A percentile compares a stretch with the other conserved stretches of the same genome.
Conservation (phyloP, 2,888 invertebrate genomes). For the Pseudococcus jackbeardsleyi region DNA sequence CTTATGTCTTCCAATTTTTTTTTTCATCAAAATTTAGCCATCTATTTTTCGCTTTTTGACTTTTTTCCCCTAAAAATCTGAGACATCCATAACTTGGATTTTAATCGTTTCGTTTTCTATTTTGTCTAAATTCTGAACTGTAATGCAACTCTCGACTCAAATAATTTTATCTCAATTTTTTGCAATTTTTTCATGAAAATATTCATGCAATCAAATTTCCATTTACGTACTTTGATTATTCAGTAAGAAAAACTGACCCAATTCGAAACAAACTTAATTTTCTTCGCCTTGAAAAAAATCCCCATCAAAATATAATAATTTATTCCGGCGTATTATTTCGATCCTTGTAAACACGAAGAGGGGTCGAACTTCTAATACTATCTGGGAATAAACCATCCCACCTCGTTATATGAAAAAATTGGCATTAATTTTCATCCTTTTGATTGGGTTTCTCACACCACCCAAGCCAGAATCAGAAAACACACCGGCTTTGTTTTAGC, state of each 20-base stretch:
- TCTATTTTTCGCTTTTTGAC: too few species aligned
- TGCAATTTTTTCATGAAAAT: too few species aligned
- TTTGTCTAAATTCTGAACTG: too few species aligned
- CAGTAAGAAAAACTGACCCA: not conserved
- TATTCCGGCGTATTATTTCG: not conserved
- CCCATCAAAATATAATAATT: not conserved
- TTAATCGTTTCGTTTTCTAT: too few species aligned
- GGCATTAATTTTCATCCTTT: not conserved
- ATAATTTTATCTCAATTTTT: too few species aligned
- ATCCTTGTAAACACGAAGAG: not conserved
- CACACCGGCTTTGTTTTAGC: not conserved
- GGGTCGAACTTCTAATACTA: not conserved
- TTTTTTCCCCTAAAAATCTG: too few species aligned
- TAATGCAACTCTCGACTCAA: too few species aligned
- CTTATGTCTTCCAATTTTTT: too few species aligned
- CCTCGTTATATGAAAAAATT: not conserved
- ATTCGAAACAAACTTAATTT: not conserved
- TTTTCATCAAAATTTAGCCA: too few species aligned
- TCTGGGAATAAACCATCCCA: not conserved
- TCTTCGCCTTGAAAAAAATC: not conserved
- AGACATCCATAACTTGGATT: too few species aligned
- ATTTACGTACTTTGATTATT: too few species aligned
- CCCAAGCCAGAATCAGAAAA: not conserved
- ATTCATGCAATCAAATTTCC: too few species aligned
- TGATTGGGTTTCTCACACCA: not conserved